Base-by-base conservation (phyloP, 1,140 invertebrate species). In the Drosophila obscura region DNA sequence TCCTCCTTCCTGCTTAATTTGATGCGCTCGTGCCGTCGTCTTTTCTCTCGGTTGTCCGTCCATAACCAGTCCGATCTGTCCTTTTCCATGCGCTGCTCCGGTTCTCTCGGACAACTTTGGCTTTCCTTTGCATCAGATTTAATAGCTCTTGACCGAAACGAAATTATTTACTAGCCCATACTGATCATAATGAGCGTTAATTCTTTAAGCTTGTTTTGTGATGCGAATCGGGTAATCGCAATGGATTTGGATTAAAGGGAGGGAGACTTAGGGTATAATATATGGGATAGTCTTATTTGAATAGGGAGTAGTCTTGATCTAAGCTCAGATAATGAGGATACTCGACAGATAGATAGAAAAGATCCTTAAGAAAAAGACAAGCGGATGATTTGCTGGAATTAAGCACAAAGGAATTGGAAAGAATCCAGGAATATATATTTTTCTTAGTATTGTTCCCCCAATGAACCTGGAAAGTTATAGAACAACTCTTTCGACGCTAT, bases 11-110 rank as follows among this genome's bases (percentile, higher is more conserved):
- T 72, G 63, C 66, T 69, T 88, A 78, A 85, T 87, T 85, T 79
- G 82, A 75, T 87, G 74, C 82, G 83, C 82, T 85, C 82, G 82
- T 87, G 82, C 82, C 83, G 71, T 61, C 51, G 51, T 51, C 39
- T 31, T 31, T 72, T 56, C 44, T n/a, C 26, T 5, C 8, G 13
- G 46, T 35, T 53, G 52, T 83, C 76, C 59, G 41, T 75, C 64
- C 65, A 26, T 19, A 41, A 22, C 28, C 39, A 26, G 60, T 80
- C 66, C 53, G 35, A 31, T 61, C 72, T 61, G 62, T 78, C 39
- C 49, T 9, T 28, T 16, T 45, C 16, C 16, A 28, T 48, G 35
- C 4, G 45, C 16, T 66, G 61, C 43, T 80, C 62, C 61, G 22
- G 39, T 67, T 77, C 59, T 77, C 49, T 63, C 44, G 46, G 63